A percentile compares a stretch with the other conserved stretches of the same genome.
phyloP scores from a whole-genome alignment of 2,888 invertebrate genomes.

The Euplexia lucipara region DNA sequence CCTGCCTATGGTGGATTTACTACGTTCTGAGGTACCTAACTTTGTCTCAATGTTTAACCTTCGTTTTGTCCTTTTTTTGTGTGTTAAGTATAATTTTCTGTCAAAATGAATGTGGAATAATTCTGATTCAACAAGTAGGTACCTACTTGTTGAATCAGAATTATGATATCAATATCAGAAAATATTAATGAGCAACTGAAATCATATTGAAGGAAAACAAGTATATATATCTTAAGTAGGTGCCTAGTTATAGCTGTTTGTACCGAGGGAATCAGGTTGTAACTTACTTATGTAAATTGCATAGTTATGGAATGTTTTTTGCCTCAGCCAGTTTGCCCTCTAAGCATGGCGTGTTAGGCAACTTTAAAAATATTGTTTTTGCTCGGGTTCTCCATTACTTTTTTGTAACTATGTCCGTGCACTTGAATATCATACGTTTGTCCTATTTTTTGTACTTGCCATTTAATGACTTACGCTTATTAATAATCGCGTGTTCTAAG shows the following conservation, averaged over 20 bases:
- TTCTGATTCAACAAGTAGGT: background rate
- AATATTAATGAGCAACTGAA: too few species aligned
- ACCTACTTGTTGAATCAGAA: too few species aligned
- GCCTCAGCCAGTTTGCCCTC: conserved; percentile 4
- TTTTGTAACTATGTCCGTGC: conserved; percentile 38
- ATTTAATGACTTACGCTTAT: conserved; percentile 52
- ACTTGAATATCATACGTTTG: conserved; percentile 36
- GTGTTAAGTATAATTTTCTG: conserved; percentile 1
- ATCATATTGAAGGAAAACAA: too few species aligned
- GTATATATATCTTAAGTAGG: too few species aligned
- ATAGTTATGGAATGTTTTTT: conserved; percentile 8
- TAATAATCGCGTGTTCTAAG: conserved; percentile 61
- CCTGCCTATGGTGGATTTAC: too few species aligned
- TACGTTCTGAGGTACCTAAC: too few species aligned
- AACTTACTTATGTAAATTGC: background rate
- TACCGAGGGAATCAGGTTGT: background rate
- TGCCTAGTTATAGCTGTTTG: background rate
- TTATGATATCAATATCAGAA: too few species aligned
- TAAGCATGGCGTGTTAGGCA: conserved; percentile 14
- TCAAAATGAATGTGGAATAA: background rate
- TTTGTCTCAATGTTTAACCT: background rate
- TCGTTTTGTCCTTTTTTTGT: background rate
- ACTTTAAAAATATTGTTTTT: conserved; percentile 33
- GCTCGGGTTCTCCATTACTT: conserved; percentile 32
- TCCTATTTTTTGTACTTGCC: conserved; percentile 52